Evolutionary conservation across 2,797 vertebrate species (phyloP).

Genomic region (Urophycis tenuis): DNA sequence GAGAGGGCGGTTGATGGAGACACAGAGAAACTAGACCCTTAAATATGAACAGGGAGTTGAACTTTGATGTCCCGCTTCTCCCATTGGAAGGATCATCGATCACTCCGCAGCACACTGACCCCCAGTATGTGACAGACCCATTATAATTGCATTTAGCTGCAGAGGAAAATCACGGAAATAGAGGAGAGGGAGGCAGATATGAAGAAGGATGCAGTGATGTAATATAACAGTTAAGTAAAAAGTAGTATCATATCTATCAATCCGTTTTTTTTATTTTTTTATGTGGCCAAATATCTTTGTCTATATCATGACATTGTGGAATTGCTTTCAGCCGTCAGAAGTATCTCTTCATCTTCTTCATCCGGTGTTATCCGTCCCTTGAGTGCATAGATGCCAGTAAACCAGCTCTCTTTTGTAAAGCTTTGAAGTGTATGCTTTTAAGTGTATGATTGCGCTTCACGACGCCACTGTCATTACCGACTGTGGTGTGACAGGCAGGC

Average conservation of each 20-base stretch:
- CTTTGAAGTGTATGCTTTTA: neutral
- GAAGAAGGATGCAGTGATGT: no score
- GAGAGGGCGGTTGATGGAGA: neutral
- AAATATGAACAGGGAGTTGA: neutral
- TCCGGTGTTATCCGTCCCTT: neutral
- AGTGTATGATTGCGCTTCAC: neutral
- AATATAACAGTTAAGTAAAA: no score
- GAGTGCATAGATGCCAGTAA: neutral
- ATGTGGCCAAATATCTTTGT: no score
- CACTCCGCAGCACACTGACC: slow-evolving; percentile 2
- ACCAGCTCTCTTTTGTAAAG: neutral
- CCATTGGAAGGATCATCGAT: slow-evolving; percentile 9
- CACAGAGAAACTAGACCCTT: neutral
- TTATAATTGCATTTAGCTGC: slow-evolving; percentile 2
- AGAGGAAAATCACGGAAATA: neutral
- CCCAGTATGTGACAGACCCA: neutral
- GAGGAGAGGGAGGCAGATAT: neutral
- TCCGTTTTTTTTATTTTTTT: no score
- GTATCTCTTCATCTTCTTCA: neutral
- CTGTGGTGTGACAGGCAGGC: no score
- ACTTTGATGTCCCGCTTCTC: neutral
- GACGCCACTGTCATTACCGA: no score
- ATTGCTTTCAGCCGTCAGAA: no score
- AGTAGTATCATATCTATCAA: no score
- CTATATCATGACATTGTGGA: no score